phyloP scores from a whole-genome alignment of 2,797 vertebrate genomes.

The Erithacus rubecula region DNA sequence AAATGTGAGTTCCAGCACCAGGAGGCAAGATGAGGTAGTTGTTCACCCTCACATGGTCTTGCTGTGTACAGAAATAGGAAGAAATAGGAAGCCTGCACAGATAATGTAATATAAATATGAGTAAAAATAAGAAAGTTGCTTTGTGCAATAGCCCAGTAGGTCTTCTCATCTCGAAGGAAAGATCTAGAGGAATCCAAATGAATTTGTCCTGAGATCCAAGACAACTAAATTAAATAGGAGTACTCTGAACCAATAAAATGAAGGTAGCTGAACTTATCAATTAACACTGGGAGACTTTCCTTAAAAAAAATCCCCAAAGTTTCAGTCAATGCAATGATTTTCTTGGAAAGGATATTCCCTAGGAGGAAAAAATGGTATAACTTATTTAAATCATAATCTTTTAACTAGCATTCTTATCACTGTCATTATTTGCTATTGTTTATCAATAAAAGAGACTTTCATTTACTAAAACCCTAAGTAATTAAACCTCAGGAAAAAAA shows the following conservation, averaged over 20 bases:
- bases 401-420: slow-evolving; percentile 4
- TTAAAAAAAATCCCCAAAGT: neutral
- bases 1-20: neutral
- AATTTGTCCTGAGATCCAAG: neutral
- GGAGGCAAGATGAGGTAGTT: neutral
- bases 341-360: neutral
- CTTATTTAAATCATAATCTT: neutral
- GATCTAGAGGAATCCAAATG: neutral
- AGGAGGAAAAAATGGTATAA: neutral
- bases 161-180: neutral
- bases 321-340: neutral
- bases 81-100: neutral
- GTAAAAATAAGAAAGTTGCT: neutral
- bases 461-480: slow-evolving; percentile 39
- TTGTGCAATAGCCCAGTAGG: neutral
- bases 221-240: slow-evolving; percentile 6
- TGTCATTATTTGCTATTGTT: slow-evolving; percentile 24
- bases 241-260: neutral
- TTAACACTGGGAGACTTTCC: neutral
- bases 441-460: slow-evolving; percentile 23
- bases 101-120: neutral
- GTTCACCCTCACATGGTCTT: neutral
- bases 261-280: neutral
- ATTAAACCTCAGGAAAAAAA: slow-evolving; percentile 33
- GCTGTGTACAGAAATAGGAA: neutral